Evolutionary conservation across 2,797 vertebrate genomes (phyloP).

Genomic region (Knipowitschia caucasica): DNA sequence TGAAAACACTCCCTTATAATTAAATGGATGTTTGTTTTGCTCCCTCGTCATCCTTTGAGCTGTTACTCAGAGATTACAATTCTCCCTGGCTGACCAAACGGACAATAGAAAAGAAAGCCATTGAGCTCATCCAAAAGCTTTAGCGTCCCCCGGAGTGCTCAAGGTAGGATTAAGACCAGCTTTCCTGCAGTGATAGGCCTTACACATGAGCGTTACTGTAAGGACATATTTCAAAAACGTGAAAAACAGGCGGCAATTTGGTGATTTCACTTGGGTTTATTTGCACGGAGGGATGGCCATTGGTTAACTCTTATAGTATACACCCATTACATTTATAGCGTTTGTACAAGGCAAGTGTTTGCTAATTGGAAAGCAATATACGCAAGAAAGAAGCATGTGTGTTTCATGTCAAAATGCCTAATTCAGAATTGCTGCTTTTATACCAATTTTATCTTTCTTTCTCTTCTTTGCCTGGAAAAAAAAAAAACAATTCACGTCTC

Average conservation of each 20-base stretch:
- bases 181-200: slow-evolving; percentile 13
- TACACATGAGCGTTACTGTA: slow-evolving; percentile 15
- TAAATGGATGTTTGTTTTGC: slow-evolving; percentile 64
- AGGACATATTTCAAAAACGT: slow-evolving; percentile 1
- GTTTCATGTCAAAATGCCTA: background rate
- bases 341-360: background rate
- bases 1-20: slow-evolving; percentile 57
- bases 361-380: background rate
- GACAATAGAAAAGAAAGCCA: slow-evolving; percentile 42
- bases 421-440: background rate
- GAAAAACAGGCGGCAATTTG: slow-evolving; percentile 1
- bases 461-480: background rate
- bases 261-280: background rate
- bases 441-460: background rate
- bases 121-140: slow-evolving; percentile 36
- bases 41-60: slow-evolving; percentile 57
- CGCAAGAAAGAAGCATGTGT: background rate
- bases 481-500: no score
- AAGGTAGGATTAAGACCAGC: slow-evolving; percentile 16
- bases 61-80: slow-evolving; percentile 67
- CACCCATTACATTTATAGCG: background rate
- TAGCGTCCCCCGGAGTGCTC: slow-evolving; percentile 36
- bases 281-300: no score
- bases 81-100: slow-evolving; percentile 58
- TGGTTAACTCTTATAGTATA: no score